Conservation (phyloP, 1,140 invertebrate genomes). For the Rhagoletis pomonella region DNA sequence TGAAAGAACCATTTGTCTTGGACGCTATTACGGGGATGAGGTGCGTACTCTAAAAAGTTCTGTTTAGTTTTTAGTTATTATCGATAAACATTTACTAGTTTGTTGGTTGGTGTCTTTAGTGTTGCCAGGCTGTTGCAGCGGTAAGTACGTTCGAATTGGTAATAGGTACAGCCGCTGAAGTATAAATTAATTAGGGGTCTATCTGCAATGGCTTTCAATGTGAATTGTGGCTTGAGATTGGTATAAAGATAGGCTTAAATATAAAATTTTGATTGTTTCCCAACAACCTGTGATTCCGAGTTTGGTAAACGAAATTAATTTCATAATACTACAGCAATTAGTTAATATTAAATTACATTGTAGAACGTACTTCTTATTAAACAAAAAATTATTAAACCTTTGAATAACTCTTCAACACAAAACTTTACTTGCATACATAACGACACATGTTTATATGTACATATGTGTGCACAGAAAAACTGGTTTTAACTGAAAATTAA, state of each 20-base stretch:
- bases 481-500: not conserved
- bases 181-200: not conserved
- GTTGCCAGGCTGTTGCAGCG: not conserved
- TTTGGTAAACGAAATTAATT: not conserved
- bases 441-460: not conserved
- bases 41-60: constrained; percentile 58
- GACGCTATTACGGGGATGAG: constrained; percentile 70
- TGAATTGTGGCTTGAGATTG: not conserved
- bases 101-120: constrained; percentile 19
- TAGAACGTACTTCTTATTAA: not conserved
- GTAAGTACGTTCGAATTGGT: not conserved
- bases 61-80: not conserved
- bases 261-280: no score
- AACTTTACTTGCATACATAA: no score
- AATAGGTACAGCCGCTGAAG: no score
- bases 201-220: not conserved
- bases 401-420: not conserved
- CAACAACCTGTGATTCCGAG: not conserved
- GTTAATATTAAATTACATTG: not conserved
- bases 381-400: not conserved
- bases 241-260: no score
- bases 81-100: not conserved
- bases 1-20: constrained; percentile 79
- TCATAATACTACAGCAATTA: not conserved
- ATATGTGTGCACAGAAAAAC: not conserved